Evolutionary conservation across 2,113 vertebrate species (phyloP).

Genomic region (Rhea pennata): DNA sequence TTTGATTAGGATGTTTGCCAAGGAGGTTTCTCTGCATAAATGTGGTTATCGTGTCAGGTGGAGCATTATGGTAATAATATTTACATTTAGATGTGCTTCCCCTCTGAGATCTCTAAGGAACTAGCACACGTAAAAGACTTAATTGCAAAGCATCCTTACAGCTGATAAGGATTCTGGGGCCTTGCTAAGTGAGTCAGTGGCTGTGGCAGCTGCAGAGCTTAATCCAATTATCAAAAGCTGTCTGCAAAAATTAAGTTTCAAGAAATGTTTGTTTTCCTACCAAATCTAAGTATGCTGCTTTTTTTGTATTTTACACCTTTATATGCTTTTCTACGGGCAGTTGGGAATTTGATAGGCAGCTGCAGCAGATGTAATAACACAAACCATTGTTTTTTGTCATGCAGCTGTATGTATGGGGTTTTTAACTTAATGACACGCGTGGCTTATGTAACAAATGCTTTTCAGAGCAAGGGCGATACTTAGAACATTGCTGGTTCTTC

Average conservation of each 20-base stretch:
- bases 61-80: neutral
- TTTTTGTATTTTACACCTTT: constrained; percentile 5
- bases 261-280: constrained; percentile 10
- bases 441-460: neutral
- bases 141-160: neutral
- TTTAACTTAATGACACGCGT: neutral
- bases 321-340: neutral
- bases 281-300: neutral
- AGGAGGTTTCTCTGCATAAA: neutral
- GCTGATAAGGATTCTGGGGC: neutral
- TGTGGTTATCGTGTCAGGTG: neutral
- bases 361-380: neutral
- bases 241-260: neutral
- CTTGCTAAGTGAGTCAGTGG: constrained; percentile 20
- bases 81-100: neutral
- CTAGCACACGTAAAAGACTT: neutral
- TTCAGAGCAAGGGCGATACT: neutral
- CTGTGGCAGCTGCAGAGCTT: neutral
- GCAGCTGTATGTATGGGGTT: neutral
- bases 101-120: neutral
- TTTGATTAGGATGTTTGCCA: neutral
- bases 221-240: neutral
- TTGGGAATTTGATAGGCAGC: constrained; percentile 2
- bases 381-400: neutral
- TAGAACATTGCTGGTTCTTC: neutral